A percentile compares a stretch with the other conserved stretches of the same genome.
Conservation (phyloP, 2,888 invertebrate genomes). For the Macrophya annulata region DNA sequence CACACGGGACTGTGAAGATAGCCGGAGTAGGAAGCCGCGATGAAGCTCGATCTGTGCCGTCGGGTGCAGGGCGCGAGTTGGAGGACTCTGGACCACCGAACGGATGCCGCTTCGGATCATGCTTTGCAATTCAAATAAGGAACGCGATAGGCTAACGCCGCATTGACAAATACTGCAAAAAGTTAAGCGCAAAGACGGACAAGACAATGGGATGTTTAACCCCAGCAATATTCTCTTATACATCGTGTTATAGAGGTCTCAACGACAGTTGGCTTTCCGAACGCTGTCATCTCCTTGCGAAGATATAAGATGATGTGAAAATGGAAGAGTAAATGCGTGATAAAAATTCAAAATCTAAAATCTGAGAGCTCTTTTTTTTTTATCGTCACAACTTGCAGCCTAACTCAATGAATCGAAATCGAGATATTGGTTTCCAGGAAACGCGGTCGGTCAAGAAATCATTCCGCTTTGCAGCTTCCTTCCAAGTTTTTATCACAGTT, state of each 20-base stretch:
- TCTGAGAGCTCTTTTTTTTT: neutral
- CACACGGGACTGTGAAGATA: conserved; percentile 10
- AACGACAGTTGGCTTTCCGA: conserved; percentile 27
- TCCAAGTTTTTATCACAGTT: conserved; percentile 46
- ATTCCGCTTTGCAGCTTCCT: conserved; percentile 20
- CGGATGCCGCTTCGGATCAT: conserved; percentile 59
- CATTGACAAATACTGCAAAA: conserved; percentile 76
- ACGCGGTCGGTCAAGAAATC: conserved; percentile 25
- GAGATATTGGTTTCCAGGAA: conserved; percentile 25
- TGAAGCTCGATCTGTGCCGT: conserved; percentile 58
- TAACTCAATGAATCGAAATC: conserved; percentile 21
- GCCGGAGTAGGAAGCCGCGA: conserved; percentile 13
- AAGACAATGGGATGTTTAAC: conserved; percentile 79
- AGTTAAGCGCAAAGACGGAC: conserved; percentile 74
- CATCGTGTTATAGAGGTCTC: conserved; percentile 18
- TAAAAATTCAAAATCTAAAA: neutral
- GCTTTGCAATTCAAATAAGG: conserved; percentile 76
- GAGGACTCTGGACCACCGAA: conserved; percentile 61
- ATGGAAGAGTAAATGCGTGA: neutral
- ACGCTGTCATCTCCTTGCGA: neutral
- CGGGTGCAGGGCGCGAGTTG: conserved; percentile 33
- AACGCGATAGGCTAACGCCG: conserved; percentile 67
- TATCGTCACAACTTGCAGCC: neutral
- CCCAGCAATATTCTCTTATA: conserved; percentile 43
- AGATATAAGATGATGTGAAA: neutral